Base-by-base conservation (phyloP, 2,113 vertebrate species). In the Dryoscopus gambensis region DNA sequence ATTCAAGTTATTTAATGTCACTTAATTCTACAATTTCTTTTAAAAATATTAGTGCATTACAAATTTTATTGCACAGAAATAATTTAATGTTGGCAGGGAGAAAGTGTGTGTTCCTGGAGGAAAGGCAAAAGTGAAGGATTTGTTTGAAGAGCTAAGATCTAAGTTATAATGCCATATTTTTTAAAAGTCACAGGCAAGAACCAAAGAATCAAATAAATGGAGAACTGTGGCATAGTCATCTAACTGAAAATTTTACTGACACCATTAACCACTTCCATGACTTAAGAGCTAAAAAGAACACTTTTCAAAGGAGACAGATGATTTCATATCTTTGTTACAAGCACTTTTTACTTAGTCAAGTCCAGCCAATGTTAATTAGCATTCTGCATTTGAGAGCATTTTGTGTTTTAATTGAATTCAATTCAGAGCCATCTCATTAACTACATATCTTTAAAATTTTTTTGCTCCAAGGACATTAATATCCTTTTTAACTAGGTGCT, bases 401-500 rank as follows among this genome's bases (percentile, higher is more conserved):
- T 87, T 94, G 35, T 60, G 68, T 91, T 89, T 80, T 90, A 97
- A 97, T 68, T 86, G 55, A 95, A 92, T 84, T 93, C 84, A 92
- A 86, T 92, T 95, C 78, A 87, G 39, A 93, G 49, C 19, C 31
- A 82, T 95, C 75, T 96, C 78, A 93, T 83, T 96, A 96, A 96
- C 64, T 6, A 39, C 7, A 0, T 53, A 57, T 69, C 53, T 87
- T 27, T 42, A 89, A 96, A 39, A 7, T 1, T 52, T 59, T 87
- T 37, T 82, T 86, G 77, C 81, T 95, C 80, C 75, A 77, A 93
- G 40, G 93, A 95, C 93, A 81, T 65, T 77, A 70, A 84, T 47
- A 81, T 68, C 64, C 50, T 78, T 83, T 89, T 96, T 91, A 95
- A 96, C 77, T 85, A 96, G 92, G 93, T 96, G 88, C 88, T 92